Evolutionary conservation across 2,113 vertebrate species (phyloP).

Genomic region (Gadus chalcogrammus): DNA sequence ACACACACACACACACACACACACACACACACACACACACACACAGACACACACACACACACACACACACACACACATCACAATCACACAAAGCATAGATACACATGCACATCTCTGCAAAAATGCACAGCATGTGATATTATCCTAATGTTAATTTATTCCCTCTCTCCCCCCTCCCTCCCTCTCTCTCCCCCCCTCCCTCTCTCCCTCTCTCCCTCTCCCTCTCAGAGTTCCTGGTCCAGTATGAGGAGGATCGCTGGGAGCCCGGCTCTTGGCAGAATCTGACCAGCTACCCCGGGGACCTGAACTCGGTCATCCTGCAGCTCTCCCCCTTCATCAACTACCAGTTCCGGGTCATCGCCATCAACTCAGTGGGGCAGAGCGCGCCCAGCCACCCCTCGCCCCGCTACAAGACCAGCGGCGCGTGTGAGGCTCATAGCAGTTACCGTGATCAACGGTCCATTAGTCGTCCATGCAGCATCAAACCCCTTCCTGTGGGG

Average conservation of each 20-base stretch:
- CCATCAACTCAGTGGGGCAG: conserved; percentile 87
- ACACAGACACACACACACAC: too few relatives aligned
- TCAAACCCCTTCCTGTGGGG: not conserved
- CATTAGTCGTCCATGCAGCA: too few relatives aligned
- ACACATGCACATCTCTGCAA: too few relatives aligned
- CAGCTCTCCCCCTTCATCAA: conserved; percentile 88
- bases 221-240: conserved; percentile 82
- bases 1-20: not conserved
- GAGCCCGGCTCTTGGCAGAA: conserved; percentile 85
- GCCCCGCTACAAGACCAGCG: conserved; percentile 85
- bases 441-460: too few relatives aligned
- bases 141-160: too few relatives aligned
- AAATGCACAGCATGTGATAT: not conserved
- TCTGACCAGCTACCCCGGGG: conserved; percentile 82
- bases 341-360: conserved; percentile 94
- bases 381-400: conserved; percentile 86
- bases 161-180: too few relatives aligned
- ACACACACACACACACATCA: not conserved
- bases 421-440: conserved; percentile 75
- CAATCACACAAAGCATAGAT: too few relatives aligned
- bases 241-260: conserved; percentile 89
- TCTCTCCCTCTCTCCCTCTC: not conserved
- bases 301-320: conserved; percentile 83
- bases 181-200: not conserved
- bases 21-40: not conserved